Conservation (phyloP, 2,888 invertebrate genomes). For the Papilio demoleus region DNA sequence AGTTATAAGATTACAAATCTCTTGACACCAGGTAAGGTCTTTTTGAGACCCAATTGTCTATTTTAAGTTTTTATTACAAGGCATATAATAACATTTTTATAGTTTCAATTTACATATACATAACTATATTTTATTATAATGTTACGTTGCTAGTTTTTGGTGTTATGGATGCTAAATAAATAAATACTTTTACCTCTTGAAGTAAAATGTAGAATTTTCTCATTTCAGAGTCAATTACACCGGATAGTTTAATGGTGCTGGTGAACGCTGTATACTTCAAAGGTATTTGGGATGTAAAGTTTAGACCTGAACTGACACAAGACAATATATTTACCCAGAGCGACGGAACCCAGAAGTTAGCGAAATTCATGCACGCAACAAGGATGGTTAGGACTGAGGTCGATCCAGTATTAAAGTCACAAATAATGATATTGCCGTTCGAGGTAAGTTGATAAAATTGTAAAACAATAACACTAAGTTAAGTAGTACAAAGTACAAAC, state of each 20-base stretch:
- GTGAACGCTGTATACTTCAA: slow-evolving; percentile 89
- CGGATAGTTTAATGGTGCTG: slow-evolving; percentile 84
- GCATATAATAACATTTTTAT: not conserved
- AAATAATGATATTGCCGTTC: slow-evolving; percentile 86
- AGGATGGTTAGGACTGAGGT: slow-evolving; percentile 80
- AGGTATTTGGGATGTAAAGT: slow-evolving; percentile 87
- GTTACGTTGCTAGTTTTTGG: not conserved
- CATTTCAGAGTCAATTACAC: slow-evolving; percentile 75
- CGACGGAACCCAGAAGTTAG: slow-evolving; percentile 66
- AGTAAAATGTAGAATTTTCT: slow-evolving; percentile 6
- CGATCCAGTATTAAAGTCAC: slow-evolving; percentile 80
- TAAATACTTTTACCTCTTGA: not conserved
- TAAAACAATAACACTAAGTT: no score
- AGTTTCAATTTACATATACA: no score
- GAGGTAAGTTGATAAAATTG: slow-evolving; percentile 83
- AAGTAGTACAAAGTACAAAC: no score
- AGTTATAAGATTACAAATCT: slow-evolving; percentile 86
- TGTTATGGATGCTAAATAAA: no score
- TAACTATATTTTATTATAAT: no score
- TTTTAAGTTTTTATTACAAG: not conserved
- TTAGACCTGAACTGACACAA: slow-evolving; percentile 81
- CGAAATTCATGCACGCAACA: slow-evolving; percentile 85
- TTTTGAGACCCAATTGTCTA: not conserved
- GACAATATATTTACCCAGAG: slow-evolving; percentile 80
- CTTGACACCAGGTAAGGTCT: slow-evolving; percentile 33